Conservation (phyloP, 2,113 vertebrate species). For the Gobio gobio region DNA sequence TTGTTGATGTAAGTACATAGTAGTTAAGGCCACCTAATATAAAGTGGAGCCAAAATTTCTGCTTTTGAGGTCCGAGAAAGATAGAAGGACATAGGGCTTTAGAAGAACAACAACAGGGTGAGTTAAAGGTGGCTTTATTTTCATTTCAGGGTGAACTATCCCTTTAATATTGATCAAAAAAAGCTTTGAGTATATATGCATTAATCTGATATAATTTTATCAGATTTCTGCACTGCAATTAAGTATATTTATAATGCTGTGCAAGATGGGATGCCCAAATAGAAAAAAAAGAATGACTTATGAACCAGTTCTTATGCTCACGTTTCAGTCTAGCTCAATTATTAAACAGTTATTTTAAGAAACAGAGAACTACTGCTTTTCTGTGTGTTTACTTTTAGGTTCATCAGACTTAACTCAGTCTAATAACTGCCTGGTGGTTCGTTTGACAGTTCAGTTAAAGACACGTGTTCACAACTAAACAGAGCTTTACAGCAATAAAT, state of each 20-base stretch:
- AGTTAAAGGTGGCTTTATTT: too few relatives aligned
- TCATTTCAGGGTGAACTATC: too few relatives aligned
- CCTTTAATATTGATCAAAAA: background rate
- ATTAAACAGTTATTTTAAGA: background rate
- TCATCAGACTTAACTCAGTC: background rate
- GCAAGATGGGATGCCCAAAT: background rate
- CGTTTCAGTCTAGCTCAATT: background rate
- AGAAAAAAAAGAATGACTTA: background rate
- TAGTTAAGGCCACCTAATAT: too few relatives aligned
- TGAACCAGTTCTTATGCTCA: background rate
- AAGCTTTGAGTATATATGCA: background rate
- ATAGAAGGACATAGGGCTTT: too few relatives aligned
- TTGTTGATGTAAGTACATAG: too few relatives aligned
- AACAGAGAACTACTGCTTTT: background rate
- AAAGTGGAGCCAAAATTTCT: too few relatives aligned
- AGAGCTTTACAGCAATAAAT: background rate
- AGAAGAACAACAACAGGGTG: too few relatives aligned
- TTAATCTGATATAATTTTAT: background rate
- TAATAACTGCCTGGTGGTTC: slow-evolving; percentile 3
- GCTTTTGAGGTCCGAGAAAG: too few relatives aligned
- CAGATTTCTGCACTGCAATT: background rate
- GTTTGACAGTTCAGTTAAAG: background rate
- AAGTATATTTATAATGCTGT: background rate
- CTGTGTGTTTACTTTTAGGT: background rate
- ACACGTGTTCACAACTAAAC: background rate